These are phyloP conservation scores for Batillaria attramentaria DNA, from an alignment of 1,140 invertebrate species.

Conservation along the genomic window DNA sequence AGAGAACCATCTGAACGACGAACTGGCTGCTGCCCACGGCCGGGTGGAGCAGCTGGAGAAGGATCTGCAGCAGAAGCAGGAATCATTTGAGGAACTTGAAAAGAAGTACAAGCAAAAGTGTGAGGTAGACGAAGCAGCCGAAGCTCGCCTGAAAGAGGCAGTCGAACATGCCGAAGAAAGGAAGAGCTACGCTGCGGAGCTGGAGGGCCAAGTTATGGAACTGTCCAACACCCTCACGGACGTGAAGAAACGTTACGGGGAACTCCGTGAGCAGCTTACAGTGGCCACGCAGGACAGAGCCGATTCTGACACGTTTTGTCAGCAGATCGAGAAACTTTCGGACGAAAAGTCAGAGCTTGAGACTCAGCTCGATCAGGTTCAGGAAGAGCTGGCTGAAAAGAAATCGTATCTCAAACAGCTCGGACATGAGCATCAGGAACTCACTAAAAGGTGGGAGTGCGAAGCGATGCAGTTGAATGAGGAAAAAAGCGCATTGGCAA, in stretches of 20 bases:
- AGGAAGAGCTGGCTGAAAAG: constrained; percentile 6
- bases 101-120: constrained; percentile 28
- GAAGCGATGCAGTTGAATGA: not conserved
- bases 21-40: constrained; percentile 42
- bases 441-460: not conserved
- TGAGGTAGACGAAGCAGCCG: constrained; percentile 26
- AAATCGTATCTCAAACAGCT: not conserved
- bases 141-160: constrained; percentile 30
- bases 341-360: constrained; percentile 10
- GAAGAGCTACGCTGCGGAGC: constrained; percentile 53
- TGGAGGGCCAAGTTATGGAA: constrained; percentile 60
- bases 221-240: constrained; percentile 60
- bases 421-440: not conserved
- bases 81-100: constrained; percentile 38
- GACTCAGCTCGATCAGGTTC: not conserved
- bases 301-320: constrained; percentile 3
- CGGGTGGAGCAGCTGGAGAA: constrained; percentile 40
- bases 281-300: not conserved
- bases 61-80: constrained; percentile 40
- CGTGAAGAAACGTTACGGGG: constrained; percentile 53
- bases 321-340: constrained; percentile 38
- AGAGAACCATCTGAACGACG: constrained; percentile 49
- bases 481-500: not conserved
- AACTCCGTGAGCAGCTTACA: constrained; percentile 46
- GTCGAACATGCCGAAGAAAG: constrained; percentile 52